Evolutionary conservation across 2,113 vertebrate genomes (phyloP).

Genomic region (Fulmarus glacialis): DNA sequence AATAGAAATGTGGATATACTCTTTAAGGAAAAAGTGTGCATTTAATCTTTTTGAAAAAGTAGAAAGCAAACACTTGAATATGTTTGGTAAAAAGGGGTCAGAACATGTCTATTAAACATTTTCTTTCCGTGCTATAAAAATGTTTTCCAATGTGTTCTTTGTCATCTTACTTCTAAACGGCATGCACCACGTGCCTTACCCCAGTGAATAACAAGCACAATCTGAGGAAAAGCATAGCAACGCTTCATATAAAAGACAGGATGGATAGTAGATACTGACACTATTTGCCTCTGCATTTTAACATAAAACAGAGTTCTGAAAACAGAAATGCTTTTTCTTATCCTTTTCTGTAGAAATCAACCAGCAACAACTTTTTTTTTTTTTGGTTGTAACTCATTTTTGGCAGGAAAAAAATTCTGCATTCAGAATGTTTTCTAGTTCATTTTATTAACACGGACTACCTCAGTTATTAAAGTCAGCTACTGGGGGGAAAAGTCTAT

Average conservation of each 20-base stretch:
- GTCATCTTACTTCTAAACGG: background rate
- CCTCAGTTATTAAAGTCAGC: background rate
- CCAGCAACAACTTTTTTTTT: background rate
- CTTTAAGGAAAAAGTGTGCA: background rate
- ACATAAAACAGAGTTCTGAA: background rate
- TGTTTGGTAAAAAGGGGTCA: background rate
- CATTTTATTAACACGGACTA: background rate
- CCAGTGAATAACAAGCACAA: background rate
- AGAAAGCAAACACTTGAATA: background rate
- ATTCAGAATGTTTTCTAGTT: background rate
- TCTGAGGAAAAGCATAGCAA: background rate
- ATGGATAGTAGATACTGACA: background rate
- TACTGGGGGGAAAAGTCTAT: background rate
- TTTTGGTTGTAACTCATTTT: background rate
- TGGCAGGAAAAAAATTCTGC: background rate
- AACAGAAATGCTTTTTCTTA: background rate
- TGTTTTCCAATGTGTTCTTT: background rate
- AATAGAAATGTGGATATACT: background rate
- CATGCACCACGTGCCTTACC: fast-evolving
- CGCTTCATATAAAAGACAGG: background rate
- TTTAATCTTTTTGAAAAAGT: background rate
- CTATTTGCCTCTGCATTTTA: background rate
- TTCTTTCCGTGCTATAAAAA: background rate
- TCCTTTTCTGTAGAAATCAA: background rate
- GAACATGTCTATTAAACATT: background rate